These are phyloP conservation scores for Eristalis intricaria DNA, from an alignment of 2,888 invertebrate genomes.

Conservation along the genomic window DNA sequence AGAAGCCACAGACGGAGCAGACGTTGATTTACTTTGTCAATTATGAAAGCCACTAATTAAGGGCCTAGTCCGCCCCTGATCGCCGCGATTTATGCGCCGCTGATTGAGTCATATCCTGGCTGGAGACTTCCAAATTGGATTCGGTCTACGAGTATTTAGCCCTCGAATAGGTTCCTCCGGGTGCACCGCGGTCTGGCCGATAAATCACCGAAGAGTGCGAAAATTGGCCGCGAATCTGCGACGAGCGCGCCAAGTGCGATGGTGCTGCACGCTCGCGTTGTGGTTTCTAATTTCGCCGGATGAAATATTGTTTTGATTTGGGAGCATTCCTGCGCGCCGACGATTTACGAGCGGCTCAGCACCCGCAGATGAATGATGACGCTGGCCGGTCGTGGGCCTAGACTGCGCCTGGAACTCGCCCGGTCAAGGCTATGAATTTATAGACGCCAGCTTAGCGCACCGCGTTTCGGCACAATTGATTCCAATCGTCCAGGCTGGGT, in stretches of 20 bases:
- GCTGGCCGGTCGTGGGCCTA: conserved; percentile 28
- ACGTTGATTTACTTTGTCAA: conserved; percentile 70
- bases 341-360: conserved; percentile 53
- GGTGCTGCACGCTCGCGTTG: conserved; percentile 42
- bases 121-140: conserved; percentile 64
- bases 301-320: conserved; percentile 69
- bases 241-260: not conserved
- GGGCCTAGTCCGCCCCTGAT: conserved; percentile 58
- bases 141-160: not conserved
- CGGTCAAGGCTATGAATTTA: conserved; percentile 38
- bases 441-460: conserved; percentile 41
- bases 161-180: not conserved
- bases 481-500: conserved; percentile 19
- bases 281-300: conserved; percentile 68
- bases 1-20: conserved; percentile 41
- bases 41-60: conserved; percentile 71
- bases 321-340: conserved; percentile 32
- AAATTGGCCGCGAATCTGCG: not conserved
- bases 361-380: conserved; percentile 60
- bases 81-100: conserved; percentile 61
- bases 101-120: conserved; percentile 65
- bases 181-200: conserved; percentile 1
- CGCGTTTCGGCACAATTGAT: conserved; percentile 62
- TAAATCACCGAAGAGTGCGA: not conserved
- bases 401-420: not conserved